These are phyloP conservation scores for Eupithecia centaureata DNA, from an alignment of 2,888 invertebrate species.

Conservation along the genomic window DNA sequence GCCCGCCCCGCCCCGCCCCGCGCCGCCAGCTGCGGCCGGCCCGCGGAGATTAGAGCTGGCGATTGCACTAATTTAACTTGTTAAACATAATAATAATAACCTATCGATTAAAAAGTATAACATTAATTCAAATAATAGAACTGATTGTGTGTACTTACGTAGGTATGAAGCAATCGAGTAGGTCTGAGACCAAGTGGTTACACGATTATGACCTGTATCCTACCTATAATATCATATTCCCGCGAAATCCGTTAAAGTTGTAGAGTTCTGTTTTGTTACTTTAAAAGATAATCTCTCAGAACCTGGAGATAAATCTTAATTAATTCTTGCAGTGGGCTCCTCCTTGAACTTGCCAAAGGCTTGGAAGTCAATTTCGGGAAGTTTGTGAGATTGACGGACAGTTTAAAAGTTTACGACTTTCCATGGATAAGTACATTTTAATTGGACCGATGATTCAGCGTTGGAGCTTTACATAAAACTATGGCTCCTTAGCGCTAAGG, in stretches of 20 bases:
- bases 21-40: background rate
- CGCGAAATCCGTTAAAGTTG: background rate
- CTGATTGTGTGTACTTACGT: no score
- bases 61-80: background rate
- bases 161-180: no score
- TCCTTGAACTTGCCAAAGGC: conserved; percentile 18
- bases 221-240: no score
- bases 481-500: background rate
- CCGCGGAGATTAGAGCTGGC: background rate
- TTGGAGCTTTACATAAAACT: background rate
- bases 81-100: no score
- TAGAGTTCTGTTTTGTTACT: background rate
- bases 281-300: background rate
- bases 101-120: no score
- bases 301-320: conserved; percentile 18
- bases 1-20: background rate
- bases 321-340: conserved; percentile 17
- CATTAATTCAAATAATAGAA: background rate
- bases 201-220: no score
- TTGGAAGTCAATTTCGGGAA: conserved; percentile 18
- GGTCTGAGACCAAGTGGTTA: no score
- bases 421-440: conserved; percentile 20
- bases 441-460: conserved; percentile 22
- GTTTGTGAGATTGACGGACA: conserved; percentile 29
- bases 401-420: conserved; percentile 15